Conservation (phyloP, 2,888 invertebrate species). For the Thumatha senex region DNA sequence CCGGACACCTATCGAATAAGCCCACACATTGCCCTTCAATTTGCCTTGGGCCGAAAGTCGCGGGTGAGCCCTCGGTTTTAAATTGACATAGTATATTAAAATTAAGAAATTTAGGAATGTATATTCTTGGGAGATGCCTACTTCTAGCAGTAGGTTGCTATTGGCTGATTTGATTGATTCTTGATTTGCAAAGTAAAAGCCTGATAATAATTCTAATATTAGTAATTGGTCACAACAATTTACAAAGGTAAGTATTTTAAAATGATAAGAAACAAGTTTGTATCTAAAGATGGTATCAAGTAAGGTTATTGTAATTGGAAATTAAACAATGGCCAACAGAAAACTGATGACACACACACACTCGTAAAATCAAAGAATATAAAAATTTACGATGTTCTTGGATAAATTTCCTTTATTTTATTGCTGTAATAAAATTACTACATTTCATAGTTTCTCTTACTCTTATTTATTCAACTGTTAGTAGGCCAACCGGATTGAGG, state of each 20-base stretch:
- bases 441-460: constrained; percentile 37
- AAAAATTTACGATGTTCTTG: constrained; percentile 43
- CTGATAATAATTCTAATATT: no score
- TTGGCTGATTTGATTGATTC: no score
- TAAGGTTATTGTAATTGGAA: constrained; percentile 5
- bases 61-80: no score
- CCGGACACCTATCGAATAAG: no score
- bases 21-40: no score
- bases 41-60: no score
- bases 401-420: constrained; percentile 53
- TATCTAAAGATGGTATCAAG: not conserved
- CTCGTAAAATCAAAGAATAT: constrained; percentile 45
- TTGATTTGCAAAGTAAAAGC: no score
- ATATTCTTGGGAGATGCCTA: no score
- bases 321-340: constrained; percentile 30
- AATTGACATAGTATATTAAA: no score
- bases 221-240: no score
- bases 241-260: not conserved
- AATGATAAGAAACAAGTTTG: not conserved
- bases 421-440: constrained; percentile 53
- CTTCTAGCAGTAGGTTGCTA: no score
- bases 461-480: constrained; percentile 27
- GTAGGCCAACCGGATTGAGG: constrained; percentile 15
- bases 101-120: no score
- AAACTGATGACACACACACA: constrained; percentile 44